phyloP scores from a whole-genome alignment of 2,113 vertebrate species.

The Kryptolebias marmoratus region DNA sequence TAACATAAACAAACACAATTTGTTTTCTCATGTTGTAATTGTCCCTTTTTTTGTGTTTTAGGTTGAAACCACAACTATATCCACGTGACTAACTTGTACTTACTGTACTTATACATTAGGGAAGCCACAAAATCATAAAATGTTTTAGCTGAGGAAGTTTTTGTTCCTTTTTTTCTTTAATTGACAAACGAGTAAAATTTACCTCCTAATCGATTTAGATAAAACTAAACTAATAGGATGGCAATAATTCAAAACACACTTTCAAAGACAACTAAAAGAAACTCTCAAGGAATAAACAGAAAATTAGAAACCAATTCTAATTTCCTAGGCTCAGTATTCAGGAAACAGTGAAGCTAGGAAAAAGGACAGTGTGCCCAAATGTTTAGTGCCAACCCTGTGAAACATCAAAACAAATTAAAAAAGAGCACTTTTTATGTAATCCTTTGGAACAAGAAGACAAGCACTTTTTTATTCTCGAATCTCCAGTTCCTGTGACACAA shows the following conservation, averaged over 20 bases:
- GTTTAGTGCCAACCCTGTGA: slow-evolving; percentile 8
- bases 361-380: slow-evolving; percentile 25
- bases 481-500: slow-evolving; percentile 19
- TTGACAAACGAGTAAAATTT: slow-evolving; percentile 1
- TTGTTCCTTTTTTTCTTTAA: neutral
- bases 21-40: too few species aligned
- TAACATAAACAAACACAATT: too few species aligned
- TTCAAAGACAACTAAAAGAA: neutral
- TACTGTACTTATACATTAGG: too few species aligned
- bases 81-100: too few species aligned
- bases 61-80: too few species aligned
- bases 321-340: slow-evolving; percentile 7
- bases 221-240: too few species aligned
- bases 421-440: slow-evolving; percentile 42
- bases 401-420: slow-evolving; percentile 35
- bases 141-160: too few species aligned
- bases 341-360: slow-evolving; percentile 11
- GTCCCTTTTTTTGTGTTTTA: too few species aligned
- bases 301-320: slow-evolving; percentile 17
- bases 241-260: too few species aligned
- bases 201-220: slow-evolving; percentile 10
- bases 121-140: too few species aligned
- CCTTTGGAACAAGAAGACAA: slow-evolving; percentile 38
- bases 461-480: slow-evolving; percentile 4
- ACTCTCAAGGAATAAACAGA: neutral